These are phyloP conservation scores for Cariama cristata DNA, from an alignment of 2,113 vertebrate species.

Conservation along the genomic window DNA sequence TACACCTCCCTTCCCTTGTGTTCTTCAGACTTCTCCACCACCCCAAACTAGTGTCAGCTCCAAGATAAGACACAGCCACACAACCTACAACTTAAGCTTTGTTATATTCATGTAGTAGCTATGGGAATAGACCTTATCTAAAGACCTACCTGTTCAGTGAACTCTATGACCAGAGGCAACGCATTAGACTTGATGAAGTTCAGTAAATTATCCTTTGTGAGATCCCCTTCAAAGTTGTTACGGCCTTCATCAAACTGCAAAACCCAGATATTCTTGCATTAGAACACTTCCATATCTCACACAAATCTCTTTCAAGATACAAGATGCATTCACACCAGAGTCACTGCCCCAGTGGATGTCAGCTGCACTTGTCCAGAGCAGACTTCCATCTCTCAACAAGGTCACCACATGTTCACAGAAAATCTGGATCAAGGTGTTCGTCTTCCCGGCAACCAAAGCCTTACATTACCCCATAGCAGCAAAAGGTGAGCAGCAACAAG, in stretches of 20 bases:
- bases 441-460: not conserved
- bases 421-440: not conserved
- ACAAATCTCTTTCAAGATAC: not conserved
- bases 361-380: not conserved
- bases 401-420: not conserved
- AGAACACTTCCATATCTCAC: not conserved
- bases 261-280: not conserved
- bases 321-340: not conserved
- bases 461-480: not conserved
- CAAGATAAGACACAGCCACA: not conserved
- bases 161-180: conserved; percentile 96
- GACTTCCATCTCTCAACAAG: not conserved
- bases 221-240: conserved; percentile 90
- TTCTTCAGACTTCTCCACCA: not conserved
- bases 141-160: conserved; percentile 91
- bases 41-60: not conserved
- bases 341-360: not conserved
- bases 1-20: not conserved
- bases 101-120: not conserved
- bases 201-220: conserved; percentile 88
- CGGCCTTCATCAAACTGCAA: conserved; percentile 94
- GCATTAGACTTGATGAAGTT: conserved; percentile 94
- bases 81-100: not conserved
- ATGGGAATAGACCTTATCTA: fast-evolving
- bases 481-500: not conserved